These are phyloP conservation scores for Isaurus tuberculatus DNA, from an alignment of 92 coral and sea anemone species.

Conservation along the genomic window DNA sequence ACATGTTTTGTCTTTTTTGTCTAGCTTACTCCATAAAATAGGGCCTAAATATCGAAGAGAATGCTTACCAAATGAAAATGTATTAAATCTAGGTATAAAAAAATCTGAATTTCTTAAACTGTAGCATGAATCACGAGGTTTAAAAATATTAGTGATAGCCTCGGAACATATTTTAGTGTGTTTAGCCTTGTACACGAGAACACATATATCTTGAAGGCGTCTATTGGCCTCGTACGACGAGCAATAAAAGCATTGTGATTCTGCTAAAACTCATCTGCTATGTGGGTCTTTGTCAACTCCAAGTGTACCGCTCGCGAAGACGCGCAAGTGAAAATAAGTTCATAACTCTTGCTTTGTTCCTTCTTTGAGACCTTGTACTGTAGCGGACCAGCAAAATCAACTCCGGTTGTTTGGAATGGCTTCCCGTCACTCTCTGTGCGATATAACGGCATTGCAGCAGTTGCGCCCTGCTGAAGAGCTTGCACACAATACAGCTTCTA, in stretches of 20 bases:
- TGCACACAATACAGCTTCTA: no score
- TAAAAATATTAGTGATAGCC: slow-evolving; percentile 3
- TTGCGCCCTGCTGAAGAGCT: no score
- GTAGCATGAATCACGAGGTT: slow-evolving; percentile 19
- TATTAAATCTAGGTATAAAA: no score
- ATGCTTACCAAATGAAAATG: no score
- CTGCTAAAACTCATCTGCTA: background rate
- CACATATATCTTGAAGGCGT: background rate
- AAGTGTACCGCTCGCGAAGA: background rate
- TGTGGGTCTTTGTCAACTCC: background rate
- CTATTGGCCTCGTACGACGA: background rate
- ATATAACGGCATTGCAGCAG: no score
- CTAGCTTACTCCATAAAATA: no score
- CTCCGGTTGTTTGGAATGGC: no score
- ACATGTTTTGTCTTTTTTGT: no score
- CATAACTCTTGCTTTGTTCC: background rate
- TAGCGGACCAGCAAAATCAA: background rate
- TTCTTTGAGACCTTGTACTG: background rate
- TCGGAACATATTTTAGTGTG: slow-evolving; percentile 27
- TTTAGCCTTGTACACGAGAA: background rate
- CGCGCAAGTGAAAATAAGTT: background rate
- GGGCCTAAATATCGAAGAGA: no score
- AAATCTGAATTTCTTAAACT: no score
- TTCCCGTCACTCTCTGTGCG: no score
- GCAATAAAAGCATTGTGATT: background rate